Percentiles rank a stretch among this genome's conserved stretches.
These are phyloP conservation scores for Argyrosomus japonicus DNA, from an alignment of 2,113 vertebrate species.

Conservation along the genomic window DNA sequence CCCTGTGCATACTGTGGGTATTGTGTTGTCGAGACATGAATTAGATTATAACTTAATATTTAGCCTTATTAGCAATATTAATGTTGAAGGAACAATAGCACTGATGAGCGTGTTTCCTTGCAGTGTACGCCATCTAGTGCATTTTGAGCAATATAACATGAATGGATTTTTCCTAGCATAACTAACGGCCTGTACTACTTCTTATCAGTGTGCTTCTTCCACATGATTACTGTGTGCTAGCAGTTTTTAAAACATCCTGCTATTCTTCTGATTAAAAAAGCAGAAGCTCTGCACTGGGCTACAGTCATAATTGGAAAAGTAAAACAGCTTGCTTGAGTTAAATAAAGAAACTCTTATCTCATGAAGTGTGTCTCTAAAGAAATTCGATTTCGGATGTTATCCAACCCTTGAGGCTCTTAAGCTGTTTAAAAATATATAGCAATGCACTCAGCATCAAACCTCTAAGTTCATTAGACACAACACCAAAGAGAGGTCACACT, in stretches of 20 bases:
- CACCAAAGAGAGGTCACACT: constrained; percentile 17
- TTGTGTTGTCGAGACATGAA: not conserved
- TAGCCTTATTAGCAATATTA: not conserved
- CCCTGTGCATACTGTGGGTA: not conserved
- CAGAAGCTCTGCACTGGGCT: not conserved
- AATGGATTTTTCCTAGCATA: not conserved
- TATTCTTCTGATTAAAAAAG: not conserved
- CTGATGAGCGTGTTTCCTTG: constrained; percentile 48
- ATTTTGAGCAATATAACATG: constrained; percentile 18
- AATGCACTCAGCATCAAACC: not conserved
- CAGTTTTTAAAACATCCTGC: not conserved
- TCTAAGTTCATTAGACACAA: constrained; percentile 50
- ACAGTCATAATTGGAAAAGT: not conserved
- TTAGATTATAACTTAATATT: not conserved
- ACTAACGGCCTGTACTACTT: not conserved
- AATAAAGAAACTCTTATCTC: constrained; percentile 5
- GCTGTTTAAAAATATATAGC: constrained; percentile 32
- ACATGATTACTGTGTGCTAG: not conserved
- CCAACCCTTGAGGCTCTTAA: not conserved
- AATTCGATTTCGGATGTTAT: constrained; percentile 11
- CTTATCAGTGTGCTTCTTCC: not conserved
- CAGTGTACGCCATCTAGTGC: constrained; percentile 75
- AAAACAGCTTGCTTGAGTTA: not conserved
- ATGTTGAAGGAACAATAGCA: not conserved
- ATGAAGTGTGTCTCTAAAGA: not conserved